These are phyloP conservation scores for Danio albolineatus DNA, from an alignment of 2,797 vertebrate genomes.

Conservation along the genomic window DNA sequence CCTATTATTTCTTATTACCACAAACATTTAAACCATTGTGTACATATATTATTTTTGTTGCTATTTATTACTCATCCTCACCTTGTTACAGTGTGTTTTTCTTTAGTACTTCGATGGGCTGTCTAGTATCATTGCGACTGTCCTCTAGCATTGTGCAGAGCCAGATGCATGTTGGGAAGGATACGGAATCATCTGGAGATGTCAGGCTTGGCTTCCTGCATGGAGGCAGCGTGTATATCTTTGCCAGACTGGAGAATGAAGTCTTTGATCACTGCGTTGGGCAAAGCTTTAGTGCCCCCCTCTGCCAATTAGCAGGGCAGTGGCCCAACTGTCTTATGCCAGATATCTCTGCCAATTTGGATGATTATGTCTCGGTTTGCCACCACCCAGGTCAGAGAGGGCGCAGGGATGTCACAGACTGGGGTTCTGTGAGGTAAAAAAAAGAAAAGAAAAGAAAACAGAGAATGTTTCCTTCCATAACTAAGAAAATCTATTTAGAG, in stretches of 20 bases:
- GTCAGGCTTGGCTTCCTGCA: constrained; percentile 38
- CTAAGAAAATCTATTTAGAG: not conserved
- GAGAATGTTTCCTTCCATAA: not conserved
- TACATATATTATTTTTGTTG: not conserved
- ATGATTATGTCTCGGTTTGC: constrained; percentile 13
- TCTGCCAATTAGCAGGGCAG: constrained; percentile 40
- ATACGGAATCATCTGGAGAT: constrained; percentile 41
- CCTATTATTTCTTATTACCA: not conserved
- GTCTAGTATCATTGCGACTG: not conserved
- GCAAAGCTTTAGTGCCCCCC: constrained; percentile 33
- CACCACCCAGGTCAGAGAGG: constrained; percentile 34
- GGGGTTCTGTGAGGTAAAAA: not conserved
- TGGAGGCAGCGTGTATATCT: constrained; percentile 6
- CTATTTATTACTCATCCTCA: not conserved
- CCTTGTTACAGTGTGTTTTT: not conserved
- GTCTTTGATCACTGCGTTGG: constrained; percentile 42
- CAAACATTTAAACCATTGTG: not conserved
- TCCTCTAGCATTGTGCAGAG: not conserved
- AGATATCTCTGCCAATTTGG: constrained; percentile 33
- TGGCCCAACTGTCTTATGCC: constrained; percentile 28
- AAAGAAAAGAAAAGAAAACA: constrained; percentile 7
- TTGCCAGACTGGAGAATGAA: constrained; percentile 34
- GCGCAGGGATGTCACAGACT: constrained; percentile 9
- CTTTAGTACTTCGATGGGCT: not conserved
- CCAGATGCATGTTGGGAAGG: constrained; percentile 23